phyloP scores from a whole-genome alignment of 2,888 invertebrate species.

The Hyposoter didymator region DNA sequence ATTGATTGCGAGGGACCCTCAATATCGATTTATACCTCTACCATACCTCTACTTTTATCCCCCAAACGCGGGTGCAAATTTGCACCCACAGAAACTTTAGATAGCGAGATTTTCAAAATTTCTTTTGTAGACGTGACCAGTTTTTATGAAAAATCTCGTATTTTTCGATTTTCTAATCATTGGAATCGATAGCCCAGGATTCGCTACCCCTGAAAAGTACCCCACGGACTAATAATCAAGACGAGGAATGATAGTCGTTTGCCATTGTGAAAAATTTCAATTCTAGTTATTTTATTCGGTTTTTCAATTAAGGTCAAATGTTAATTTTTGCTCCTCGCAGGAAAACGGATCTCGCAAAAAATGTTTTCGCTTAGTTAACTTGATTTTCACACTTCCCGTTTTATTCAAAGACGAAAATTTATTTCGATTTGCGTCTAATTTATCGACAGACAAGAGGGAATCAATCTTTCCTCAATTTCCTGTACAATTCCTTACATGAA shows the following conservation, averaged over 20 bases:
- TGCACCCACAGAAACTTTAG: no score
- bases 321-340: background rate
- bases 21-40: background rate
- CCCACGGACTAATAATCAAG: background rate
- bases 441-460: background rate
- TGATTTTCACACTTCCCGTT: background rate
- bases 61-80: no score
- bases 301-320: background rate
- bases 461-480: conserved; percentile 8
- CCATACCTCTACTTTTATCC: no score
- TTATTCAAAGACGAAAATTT: background rate
- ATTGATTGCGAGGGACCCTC: background rate
- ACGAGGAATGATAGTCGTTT: background rate
- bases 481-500: background rate
- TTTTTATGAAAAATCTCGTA: no score
- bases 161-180: no score
- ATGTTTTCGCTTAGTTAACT: background rate
- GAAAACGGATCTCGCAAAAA: background rate
- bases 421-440: background rate
- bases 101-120: no score
- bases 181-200: no score
- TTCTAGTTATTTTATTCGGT: background rate
- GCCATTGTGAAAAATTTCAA: background rate
- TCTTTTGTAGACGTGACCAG: no score
- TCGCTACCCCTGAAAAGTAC: no score